Evolutionary conservation across 2,113 vertebrate species (phyloP).

Genomic region (Tauraco erythrolophus): DNA sequence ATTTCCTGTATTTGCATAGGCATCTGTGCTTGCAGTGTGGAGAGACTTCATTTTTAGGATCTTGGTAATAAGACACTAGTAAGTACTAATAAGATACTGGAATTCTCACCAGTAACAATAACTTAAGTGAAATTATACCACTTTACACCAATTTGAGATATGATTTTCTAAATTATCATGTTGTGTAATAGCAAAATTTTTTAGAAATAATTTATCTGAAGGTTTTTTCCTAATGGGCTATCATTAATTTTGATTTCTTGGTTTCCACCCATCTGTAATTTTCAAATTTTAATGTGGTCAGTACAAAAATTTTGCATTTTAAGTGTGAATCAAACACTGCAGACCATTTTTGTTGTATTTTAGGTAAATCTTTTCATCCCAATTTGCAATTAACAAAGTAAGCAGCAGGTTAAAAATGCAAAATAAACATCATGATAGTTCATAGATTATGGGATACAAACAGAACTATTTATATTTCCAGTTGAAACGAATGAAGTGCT

Average conservation of each 20-base stretch:
- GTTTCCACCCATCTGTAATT: neutral
- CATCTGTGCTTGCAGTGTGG: neutral
- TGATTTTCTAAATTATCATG: neutral
- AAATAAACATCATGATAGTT: neutral
- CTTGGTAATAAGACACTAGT: too few relatives aligned
- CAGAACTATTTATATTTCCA: neutral
- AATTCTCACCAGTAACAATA: neutral
- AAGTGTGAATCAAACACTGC: neutral
- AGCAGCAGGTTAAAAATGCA: neutral
- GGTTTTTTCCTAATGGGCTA: neutral
- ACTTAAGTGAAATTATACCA: neutral
- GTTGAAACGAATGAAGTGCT: neutral
- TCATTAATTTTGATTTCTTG: neutral
- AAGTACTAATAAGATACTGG: neutral
- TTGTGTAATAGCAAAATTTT: neutral
- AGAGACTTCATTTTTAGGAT: neutral
- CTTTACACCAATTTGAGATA: rapidly evolving
- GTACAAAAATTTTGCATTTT: neutral
- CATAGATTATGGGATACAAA: neutral
- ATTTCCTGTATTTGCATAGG: neutral
- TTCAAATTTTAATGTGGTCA: neutral
- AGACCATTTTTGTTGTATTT: neutral
- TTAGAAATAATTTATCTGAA: neutral
- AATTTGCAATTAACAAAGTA: neutral
- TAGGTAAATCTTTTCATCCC: neutral